phyloP scores from a whole-genome alignment of 2,113 vertebrate species.

The Tragelaphus strepsiceros region DNA sequence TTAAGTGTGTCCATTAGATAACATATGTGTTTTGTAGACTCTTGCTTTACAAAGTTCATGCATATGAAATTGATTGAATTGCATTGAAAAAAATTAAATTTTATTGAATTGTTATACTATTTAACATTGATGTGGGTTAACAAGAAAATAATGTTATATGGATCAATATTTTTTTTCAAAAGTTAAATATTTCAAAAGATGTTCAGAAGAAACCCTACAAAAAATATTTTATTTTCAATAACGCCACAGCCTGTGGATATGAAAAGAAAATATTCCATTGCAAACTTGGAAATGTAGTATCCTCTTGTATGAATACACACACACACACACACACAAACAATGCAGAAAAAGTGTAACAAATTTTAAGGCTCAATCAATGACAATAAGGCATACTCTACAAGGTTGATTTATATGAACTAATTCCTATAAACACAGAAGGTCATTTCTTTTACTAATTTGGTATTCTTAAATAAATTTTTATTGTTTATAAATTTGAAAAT shows the following conservation, averaged over 20 bases:
- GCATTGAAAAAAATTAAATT: slow-evolving; percentile 32
- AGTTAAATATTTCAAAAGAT: slow-evolving; percentile 42
- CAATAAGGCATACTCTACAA: neutral
- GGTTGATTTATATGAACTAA: neutral
- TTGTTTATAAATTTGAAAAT: neutral
- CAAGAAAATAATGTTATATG: slow-evolving; percentile 50
- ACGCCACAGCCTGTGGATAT: neutral
- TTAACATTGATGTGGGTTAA: slow-evolving; percentile 35
- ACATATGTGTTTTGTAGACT: slow-evolving; percentile 35
- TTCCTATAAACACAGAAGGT: neutral
- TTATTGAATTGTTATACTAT: slow-evolving; percentile 62
- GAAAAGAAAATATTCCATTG: neutral
- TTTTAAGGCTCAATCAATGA: neutral
- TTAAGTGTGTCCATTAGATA: slow-evolving; percentile 28
- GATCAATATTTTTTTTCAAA: slow-evolving; percentile 66
- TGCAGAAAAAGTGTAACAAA: neutral
- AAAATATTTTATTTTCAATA: neutral
- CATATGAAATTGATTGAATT: slow-evolving; percentile 57
- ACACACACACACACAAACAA: neutral
- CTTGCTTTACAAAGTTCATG: slow-evolving; percentile 60
- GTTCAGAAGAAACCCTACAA: slow-evolving; percentile 29
- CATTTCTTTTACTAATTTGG: neutral
- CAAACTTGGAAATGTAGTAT: neutral
- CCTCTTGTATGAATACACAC: neutral
- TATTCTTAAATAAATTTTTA: neutral